phyloP scores from a whole-genome alignment of 2,113 vertebrate genomes.

The Gorsachius goisagi region DNA sequence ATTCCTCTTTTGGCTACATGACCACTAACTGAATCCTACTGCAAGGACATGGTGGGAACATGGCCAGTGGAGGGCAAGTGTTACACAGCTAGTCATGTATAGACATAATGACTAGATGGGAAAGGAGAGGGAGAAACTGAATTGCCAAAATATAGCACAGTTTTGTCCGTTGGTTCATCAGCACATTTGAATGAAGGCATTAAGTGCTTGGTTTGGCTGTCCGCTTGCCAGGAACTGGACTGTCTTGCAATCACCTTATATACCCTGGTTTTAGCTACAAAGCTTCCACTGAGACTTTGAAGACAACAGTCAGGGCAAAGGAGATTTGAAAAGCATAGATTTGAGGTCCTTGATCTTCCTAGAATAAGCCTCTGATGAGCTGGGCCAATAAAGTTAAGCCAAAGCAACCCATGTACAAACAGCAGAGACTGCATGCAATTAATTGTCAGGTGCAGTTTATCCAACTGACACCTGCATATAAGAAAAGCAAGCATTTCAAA shows the following conservation, averaged over 20 bases:
- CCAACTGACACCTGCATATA: background rate
- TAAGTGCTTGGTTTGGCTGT: background rate
- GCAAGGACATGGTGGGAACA: background rate
- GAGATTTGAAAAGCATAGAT: constrained; percentile 38
- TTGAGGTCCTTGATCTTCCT: constrained; percentile 45
- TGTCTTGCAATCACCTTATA: background rate
- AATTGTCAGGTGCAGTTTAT: background rate
- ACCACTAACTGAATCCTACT: background rate
- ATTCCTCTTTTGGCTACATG: background rate
- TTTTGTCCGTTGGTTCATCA: background rate
- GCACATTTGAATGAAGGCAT: background rate
- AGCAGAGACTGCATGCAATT: background rate
- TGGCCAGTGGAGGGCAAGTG: background rate
- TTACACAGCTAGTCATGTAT: background rate
- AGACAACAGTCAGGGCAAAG: constrained; percentile 21
- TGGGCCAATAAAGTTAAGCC: constrained; percentile 16
- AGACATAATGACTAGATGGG: background rate
- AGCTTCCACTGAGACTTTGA: background rate
- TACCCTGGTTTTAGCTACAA: background rate
- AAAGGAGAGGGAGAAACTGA: background rate
- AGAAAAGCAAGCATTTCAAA: background rate
- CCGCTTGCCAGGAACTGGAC: background rate
- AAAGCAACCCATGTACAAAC: background rate
- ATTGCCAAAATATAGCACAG: background rate
- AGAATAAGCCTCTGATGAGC: constrained; percentile 31